Evolutionary conservation across 2,888 invertebrate species (phyloP).

Genomic region (Poecilobothrus nobilitatus): DNA sequence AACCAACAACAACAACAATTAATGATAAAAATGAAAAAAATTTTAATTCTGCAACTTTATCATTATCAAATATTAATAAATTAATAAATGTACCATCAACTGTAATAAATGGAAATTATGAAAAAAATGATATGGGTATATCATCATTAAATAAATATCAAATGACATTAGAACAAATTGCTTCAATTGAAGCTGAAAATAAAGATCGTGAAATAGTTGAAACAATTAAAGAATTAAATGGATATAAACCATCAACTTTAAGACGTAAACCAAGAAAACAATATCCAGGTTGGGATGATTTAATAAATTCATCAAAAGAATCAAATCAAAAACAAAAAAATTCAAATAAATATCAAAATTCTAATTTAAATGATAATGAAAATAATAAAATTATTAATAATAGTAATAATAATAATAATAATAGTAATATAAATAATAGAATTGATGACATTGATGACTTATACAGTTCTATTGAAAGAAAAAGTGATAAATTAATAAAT

Average conservation of each 20-base stretch:
- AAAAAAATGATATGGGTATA: slow-evolving; percentile 33
- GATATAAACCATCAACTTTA: slow-evolving; percentile 53
- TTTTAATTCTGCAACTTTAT: slow-evolving; percentile 20
- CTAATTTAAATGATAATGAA: not conserved
- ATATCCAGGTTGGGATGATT: slow-evolving; percentile 52
- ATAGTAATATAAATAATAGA: slow-evolving; percentile 12
- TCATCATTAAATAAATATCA: slow-evolving; percentile 53
- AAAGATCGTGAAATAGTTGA: slow-evolving; percentile 41
- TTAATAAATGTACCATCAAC: not conserved
- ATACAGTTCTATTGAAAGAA: not conserved
- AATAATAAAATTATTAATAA: not conserved
- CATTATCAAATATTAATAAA: not conserved
- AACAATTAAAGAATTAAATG: slow-evolving; percentile 55
- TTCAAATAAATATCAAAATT: not conserved
- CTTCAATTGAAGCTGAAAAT: slow-evolving; percentile 47
- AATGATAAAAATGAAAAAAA: slow-evolving; percentile 31
- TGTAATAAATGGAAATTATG: slow-evolving; percentile 25
- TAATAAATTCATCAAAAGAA: slow-evolving; percentile 26
- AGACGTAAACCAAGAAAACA: slow-evolving; percentile 50
- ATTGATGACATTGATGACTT: not conserved
- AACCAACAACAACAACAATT: slow-evolving; percentile 14
- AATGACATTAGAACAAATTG: slow-evolving; percentile 47
- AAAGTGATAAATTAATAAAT: not conserved
- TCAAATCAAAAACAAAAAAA: slow-evolving; percentile 20
- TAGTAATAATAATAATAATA: not conserved